Evolutionary conservation across 2,113 vertebrate genomes (phyloP).

Genomic region (Helogale parvula): DNA sequence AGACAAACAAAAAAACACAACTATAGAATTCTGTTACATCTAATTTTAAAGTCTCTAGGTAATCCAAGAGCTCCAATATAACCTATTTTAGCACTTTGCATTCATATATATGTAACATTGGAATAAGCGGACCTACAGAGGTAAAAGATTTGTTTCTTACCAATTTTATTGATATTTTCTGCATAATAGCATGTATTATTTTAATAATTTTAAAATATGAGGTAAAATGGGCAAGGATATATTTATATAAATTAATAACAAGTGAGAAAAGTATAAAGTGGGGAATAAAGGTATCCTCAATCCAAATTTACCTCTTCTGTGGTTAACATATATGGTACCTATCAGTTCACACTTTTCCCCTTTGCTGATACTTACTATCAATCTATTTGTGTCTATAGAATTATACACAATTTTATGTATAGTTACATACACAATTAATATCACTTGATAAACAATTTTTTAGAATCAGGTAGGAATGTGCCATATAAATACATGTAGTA

Average conservation of each 20-base stretch:
- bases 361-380: background rate
- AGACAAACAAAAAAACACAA: background rate
- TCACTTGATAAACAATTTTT: background rate
- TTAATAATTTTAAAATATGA: background rate
- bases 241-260: background rate
- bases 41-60: background rate
- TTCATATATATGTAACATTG: no score
- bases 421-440: background rate
- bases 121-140: no score
- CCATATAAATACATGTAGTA: background rate
- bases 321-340: background rate
- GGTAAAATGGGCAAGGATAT: background rate
- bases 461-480: background rate
- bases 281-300: background rate
- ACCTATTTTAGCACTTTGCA: background rate
- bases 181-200: background rate
- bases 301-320: background rate
- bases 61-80: background rate
- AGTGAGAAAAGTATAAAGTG: background rate
- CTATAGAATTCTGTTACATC: background rate
- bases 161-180: background rate
- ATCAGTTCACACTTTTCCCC: background rate
- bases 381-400: background rate
- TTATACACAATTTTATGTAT: background rate
- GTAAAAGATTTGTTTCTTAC: background rate